phyloP scores from a whole-genome alignment of 2,113 vertebrate species.

The Pao palembangensis region DNA sequence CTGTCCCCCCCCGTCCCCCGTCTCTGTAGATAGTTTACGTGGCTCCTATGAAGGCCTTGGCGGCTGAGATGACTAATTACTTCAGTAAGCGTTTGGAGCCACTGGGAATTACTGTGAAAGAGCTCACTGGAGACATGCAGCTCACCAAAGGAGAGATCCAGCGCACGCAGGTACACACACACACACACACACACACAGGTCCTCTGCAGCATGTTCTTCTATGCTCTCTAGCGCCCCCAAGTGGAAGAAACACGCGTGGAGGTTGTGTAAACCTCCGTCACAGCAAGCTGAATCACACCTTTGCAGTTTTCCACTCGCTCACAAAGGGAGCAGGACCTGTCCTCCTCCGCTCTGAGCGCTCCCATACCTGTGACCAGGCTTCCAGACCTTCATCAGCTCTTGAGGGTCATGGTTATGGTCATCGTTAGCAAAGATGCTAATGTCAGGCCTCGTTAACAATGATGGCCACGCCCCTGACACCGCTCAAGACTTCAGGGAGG shows the following conservation, averaged over 20 bases:
- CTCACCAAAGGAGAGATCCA: slow-evolving; percentile 97
- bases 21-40: slow-evolving; percentile 89
- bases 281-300: no score
- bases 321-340: no score
- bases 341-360: no score
- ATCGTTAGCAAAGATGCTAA: no score
- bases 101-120: slow-evolving; percentile 89
- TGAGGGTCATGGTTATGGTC: no score
- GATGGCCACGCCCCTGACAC: no score
- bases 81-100: slow-evolving; percentile 94
- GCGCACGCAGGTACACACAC: slow-evolving; percentile 85
- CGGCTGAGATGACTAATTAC: slow-evolving; percentile 99
- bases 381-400: no score
- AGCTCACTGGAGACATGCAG: slow-evolving; percentile 97
- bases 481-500: no score
- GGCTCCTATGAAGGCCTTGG: slow-evolving; percentile 98
- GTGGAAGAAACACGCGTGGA: slow-evolving; percentile 26
- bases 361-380: no score
- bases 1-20: not conserved
- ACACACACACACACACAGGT: slow-evolving; percentile 3
- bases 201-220: not conserved
- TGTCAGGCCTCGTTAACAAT: no score
- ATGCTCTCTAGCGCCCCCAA: slow-evolving; percentile 44
- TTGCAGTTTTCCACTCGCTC: no score
- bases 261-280: no score